These are phyloP conservation scores for Agonum fuliginosum DNA, from an alignment of 2,888 invertebrate genomes.

Conservation along the genomic window DNA sequence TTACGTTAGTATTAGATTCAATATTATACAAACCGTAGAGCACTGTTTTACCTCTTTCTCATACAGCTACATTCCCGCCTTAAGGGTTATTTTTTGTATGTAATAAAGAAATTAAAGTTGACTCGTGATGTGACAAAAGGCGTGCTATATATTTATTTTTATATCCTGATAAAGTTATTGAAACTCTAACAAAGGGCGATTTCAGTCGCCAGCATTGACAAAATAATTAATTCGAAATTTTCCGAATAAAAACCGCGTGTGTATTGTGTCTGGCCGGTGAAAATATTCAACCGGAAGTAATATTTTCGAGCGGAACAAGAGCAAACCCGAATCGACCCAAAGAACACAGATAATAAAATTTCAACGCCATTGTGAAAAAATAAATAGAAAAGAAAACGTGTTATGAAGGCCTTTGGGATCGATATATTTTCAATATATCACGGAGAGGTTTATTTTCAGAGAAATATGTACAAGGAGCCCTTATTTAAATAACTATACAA, in stretches of 20 bases:
- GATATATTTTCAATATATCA: constrained; percentile 46
- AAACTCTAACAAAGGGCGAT: constrained; percentile 11
- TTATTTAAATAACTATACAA: constrained; percentile 50
- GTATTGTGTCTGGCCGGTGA: constrained; percentile 1
- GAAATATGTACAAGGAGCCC: constrained; percentile 17
- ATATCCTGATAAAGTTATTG: no score
- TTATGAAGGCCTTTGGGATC: constrained; percentile 18
- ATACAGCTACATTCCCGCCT: no score
- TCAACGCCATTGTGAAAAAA: constrained; percentile 38
- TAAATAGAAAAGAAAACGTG: constrained; percentile 37
- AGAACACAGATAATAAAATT: constrained; percentile 44
- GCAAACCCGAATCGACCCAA: constrained; percentile 8
- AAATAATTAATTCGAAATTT: constrained; percentile 28
- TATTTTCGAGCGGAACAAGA: constrained; percentile 30
- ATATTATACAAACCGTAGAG: no score
- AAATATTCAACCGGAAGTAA: constrained; percentile 42
- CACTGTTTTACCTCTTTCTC: no score
- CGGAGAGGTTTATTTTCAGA: neutral
- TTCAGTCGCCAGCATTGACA: constrained; percentile 1
- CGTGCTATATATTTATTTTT: no score
- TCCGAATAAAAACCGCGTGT: constrained; percentile 1
- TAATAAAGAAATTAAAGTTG: no score
- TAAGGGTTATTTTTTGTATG: no score
- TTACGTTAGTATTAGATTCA: no score
- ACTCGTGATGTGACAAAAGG: no score